Evolutionary conservation across 2,797 vertebrate genomes (phyloP), one percentile per base, ranked within the genome.

Genomic region (Notoglanidium macrostoma): DNA sequence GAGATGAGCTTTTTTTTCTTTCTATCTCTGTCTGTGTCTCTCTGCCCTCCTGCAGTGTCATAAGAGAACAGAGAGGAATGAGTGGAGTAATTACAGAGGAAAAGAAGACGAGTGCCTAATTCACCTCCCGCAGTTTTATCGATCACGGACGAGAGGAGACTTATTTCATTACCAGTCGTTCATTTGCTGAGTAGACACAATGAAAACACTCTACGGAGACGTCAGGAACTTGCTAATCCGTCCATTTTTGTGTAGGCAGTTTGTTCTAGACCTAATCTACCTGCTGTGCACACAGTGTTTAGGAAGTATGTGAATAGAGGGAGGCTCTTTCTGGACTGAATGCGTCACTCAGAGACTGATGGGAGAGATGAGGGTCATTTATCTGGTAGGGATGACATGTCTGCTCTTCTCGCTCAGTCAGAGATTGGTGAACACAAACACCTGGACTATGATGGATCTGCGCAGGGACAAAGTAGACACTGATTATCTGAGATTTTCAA

Each of bases 391-490:
- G 90, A 89, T 85, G 92, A 96, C 95, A 95, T 93, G 93, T 89
- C 92, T 93, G 92, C 94, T 95, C 95, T 95, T 95, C 96, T 95
- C 95, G 94, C 93, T 91, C 94, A 94, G 94, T 95, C 94, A 94
- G 95, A 95, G 94, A 93, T 87, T 93, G 95, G 95, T 96, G 95
- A 96, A 96, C 95, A 94, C 87, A 0, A 94, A 94, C 94, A 93
- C 91, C 86, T 84, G 91, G 92, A 90, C 93, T 88, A 88, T 98
- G 96, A 98, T 96, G 95, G 96, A 98, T 97, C 93, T 91, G 88
- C 92, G 93, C 94, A 89, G 84, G 93, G 95, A 96, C 94, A 92
- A 84, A 59, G 26, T 6, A 49, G 76, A 46, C 23, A n/a, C 32
- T 10, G 57, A 49, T 80, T 46, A 65, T 17, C 59, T 82, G 79